Conservation (phyloP, 2,797 vertebrate genomes). For the Hirundo rustica region DNA sequence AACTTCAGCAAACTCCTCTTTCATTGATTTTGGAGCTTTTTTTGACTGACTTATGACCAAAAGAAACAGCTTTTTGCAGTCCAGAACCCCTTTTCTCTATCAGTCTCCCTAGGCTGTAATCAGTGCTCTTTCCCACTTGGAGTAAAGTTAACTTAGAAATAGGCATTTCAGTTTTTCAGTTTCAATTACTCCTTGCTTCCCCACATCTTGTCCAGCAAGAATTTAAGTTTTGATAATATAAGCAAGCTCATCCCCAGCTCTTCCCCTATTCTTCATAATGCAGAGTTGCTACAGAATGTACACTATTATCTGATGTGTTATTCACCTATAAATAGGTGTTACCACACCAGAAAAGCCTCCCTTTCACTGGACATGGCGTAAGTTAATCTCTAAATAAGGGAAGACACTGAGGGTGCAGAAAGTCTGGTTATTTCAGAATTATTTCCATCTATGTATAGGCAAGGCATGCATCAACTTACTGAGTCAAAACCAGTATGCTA, state of each 20-base stretch:
- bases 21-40: neutral
- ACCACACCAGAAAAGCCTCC: neutral
- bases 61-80: neutral
- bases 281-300: neutral
- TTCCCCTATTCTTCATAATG: neutral
- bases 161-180: neutral
- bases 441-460: neutral
- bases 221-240: neutral
- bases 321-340: neutral
- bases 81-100: too few species aligned
- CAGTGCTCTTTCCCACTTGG: neutral
- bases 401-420: neutral
- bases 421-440: neutral
- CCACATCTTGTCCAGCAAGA: fast-evolving
- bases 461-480: neutral
- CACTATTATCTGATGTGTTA: neutral
- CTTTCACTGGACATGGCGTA: neutral
- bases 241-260: neutral
- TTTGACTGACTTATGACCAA: neutral
- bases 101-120: neutral
- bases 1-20: neutral
- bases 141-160: neutral
- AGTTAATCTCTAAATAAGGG: neutral
- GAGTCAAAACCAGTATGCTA: neutral
- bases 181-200: neutral